Evolutionary conservation across 2,797 vertebrate species (phyloP).

Genomic region (Euthynnus affinis): DNA sequence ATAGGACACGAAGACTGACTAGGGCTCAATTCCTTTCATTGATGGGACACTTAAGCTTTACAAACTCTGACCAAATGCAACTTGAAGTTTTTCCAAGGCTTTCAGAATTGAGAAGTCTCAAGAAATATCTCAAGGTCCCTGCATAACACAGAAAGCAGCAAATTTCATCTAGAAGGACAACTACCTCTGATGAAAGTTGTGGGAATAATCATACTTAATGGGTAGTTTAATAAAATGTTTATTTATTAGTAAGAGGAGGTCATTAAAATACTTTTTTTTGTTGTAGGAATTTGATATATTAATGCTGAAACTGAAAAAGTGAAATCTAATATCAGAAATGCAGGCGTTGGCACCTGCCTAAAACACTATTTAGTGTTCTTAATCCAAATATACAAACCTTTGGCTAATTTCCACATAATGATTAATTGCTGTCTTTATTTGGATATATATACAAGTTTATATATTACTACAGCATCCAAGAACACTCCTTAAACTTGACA

Average conservation of each 20-base stretch:
- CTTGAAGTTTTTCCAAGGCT: neutral
- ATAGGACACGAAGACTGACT: neutral
- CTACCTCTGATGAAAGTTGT: neutral
- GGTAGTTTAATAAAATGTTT: neutral
- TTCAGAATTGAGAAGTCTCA: neutral
- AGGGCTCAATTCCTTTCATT: conserved; percentile 11
- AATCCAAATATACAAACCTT: too few species aligned
- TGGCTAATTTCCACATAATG: neutral
- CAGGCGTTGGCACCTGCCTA: neutral
- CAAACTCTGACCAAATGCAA: neutral
- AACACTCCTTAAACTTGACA: neutral
- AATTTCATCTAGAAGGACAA: neutral
- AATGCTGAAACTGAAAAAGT: neutral
- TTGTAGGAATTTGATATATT: neutral
- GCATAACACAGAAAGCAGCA: neutral
- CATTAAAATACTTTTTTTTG: neutral
- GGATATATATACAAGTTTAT: neutral
- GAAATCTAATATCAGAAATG: conserved; percentile 1
- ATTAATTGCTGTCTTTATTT: conserved; percentile 15
- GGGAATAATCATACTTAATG: neutral
- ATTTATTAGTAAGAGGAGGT: neutral
- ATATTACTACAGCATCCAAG: neutral
- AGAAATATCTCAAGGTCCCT: neutral
- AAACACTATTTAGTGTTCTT: neutral
- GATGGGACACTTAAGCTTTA: conserved; percentile 16